Conservation (phyloP, 1,140 invertebrate species). For the Saccostrea echinata region DNA sequence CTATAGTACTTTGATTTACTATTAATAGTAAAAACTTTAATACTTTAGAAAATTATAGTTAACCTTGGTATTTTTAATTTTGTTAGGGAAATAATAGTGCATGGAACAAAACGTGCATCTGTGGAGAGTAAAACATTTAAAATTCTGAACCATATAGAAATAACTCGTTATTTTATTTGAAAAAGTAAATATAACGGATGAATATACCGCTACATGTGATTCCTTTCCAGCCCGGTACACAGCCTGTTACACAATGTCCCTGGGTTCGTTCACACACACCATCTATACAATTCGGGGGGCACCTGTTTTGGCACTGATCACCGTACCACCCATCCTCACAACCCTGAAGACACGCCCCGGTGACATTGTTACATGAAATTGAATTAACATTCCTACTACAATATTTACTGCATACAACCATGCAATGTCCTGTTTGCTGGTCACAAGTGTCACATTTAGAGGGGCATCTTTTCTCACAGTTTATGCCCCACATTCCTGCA, state of each 20-base stretch:
- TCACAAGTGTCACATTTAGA: constrained; percentile 9
- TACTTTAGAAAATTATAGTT: too few species aligned
- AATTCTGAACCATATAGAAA: too few species aligned
- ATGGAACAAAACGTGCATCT: too few species aligned
- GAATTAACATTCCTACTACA: constrained; percentile 10
- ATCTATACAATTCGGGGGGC: constrained; percentile 22
- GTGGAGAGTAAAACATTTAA: too few species aligned
- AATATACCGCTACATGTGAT: constrained; percentile 41
- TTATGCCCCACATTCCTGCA: constrained; percentile 39
- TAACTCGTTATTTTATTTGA: too few species aligned
- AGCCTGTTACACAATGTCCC: constrained; percentile 35
- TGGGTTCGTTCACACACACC: not conserved
- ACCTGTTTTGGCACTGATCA: constrained; percentile 27
- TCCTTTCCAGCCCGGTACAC: constrained; percentile 42
- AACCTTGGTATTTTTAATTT: too few species aligned
- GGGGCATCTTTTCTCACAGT: constrained; percentile 39
- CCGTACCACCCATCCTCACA: constrained; percentile 40
- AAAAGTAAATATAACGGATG: too few species aligned
- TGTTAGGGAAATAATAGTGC: too few species aligned
- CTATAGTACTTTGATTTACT: too few species aligned
- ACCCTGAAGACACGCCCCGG: constrained; percentile 37
- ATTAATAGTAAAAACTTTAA: too few species aligned
- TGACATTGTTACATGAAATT: not conserved
- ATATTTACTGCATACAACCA: constrained; percentile 17
- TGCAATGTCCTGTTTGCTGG: constrained; percentile 17